A percentile compares a stretch with the other conserved stretches of the same genome.
Conservation (phyloP, 2,888 invertebrate species). For the Cyclophora albipunctata region DNA sequence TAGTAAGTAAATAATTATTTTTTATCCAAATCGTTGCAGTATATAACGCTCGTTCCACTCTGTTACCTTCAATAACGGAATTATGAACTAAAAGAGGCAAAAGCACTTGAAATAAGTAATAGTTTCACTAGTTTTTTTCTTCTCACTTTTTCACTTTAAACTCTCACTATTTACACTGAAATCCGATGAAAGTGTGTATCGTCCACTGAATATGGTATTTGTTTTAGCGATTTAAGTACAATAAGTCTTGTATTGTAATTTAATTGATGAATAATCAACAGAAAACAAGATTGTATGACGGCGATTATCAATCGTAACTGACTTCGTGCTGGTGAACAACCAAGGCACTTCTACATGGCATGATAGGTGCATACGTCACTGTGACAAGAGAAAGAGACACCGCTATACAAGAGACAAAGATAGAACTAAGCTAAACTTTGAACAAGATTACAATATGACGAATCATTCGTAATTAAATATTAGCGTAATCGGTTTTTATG, state of each 20-base stretch:
- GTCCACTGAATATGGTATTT: constrained; percentile 16
- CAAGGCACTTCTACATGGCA: constrained; percentile 14
- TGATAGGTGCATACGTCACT: constrained; percentile 53
- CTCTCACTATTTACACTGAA: constrained; percentile 29
- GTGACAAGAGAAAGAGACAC: constrained; percentile 42
- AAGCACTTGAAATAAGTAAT: constrained; percentile 43
- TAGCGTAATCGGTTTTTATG: too few species aligned
- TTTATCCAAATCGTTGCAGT: constrained; percentile 29
- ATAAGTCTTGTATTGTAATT: constrained; percentile 30
- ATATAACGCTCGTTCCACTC: constrained; percentile 39
- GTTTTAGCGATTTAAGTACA: constrained; percentile 18
- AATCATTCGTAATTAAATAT: too few species aligned
- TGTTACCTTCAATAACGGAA: constrained; percentile 49
- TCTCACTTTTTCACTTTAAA: constrained; percentile 19
- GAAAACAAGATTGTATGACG: constrained; percentile 46
- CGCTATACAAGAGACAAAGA: constrained; percentile 27
- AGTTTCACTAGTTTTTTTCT: constrained; percentile 31
- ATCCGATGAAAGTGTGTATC: constrained; percentile 24
- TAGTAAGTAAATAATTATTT: constrained; percentile 1
- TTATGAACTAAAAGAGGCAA: constrained; percentile 46
- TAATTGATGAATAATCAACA: constrained; percentile 34
- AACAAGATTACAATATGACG: too few species aligned
- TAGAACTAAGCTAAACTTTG: constrained; percentile 9
- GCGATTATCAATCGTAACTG: constrained; percentile 56
- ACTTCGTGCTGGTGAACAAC: constrained; percentile 40